Evolutionary conservation across 2,113 vertebrate genomes (phyloP).

Genomic region (Seriola aureovittata): DNA sequence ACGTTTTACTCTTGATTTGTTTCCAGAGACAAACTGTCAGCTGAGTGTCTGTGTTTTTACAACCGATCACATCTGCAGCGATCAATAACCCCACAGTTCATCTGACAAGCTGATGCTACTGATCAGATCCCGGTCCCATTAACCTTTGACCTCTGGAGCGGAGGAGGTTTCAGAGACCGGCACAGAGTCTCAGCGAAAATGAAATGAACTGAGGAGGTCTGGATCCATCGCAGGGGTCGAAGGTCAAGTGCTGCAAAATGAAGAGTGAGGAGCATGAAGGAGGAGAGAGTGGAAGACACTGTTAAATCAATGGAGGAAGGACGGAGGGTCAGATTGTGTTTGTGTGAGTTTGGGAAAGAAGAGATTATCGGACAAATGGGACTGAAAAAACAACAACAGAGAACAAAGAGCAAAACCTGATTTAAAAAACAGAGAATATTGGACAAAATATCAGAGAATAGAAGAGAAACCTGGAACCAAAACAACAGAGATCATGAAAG

Average conservation of each 20-base stretch:
- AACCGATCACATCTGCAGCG: background rate
- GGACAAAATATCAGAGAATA: too few relatives aligned
- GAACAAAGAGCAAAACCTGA: too few relatives aligned
- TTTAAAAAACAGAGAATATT: too few relatives aligned
- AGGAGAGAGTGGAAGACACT: background rate
- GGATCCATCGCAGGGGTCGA: conserved; percentile 38
- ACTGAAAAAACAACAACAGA: background rate
- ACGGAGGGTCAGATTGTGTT: background rate
- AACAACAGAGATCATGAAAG: too few relatives aligned
- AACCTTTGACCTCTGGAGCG: conserved; percentile 26
- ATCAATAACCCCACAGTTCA: conserved; percentile 21
- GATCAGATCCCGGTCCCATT: conserved; percentile 26
- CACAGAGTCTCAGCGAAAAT: background rate
- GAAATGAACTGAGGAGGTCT: conserved; percentile 20
- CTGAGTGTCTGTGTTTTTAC: background rate
- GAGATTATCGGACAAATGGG: background rate
- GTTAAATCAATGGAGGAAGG: background rate
- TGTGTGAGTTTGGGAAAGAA: background rate
- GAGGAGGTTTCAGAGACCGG: background rate
- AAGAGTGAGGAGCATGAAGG: background rate
- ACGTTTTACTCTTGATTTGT: background rate
- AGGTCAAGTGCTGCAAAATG: conserved; percentile 34
- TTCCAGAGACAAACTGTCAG: background rate
- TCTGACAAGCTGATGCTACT: conserved; percentile 25
- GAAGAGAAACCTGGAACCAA: too few relatives aligned